Conservation (phyloP, 2,888 invertebrate species). For the Synanthedon myopaeformis region DNA sequence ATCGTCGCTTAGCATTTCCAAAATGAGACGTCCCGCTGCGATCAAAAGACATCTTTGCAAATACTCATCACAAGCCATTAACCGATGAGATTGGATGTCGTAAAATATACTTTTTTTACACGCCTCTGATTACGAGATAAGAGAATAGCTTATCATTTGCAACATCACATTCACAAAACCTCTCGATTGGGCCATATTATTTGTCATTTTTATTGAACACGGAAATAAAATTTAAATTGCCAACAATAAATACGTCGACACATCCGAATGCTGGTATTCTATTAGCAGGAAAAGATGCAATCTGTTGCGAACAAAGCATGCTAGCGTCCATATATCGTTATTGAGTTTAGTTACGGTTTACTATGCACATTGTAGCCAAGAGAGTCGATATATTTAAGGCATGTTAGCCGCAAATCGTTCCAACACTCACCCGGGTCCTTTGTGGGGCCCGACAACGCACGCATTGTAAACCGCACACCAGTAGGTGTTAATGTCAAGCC, state of each 20-base stretch:
- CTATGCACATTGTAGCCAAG: slow-evolving; percentile 22
- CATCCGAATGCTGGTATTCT: slow-evolving; percentile 16
- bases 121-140: background rate
- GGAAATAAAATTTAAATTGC: background rate
- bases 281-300: slow-evolving; percentile 49
- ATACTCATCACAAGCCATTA: background rate
- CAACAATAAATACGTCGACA: background rate
- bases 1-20: slow-evolving; percentile 6
- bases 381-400: slow-evolving; percentile 43
- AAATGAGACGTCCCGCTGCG: slow-evolving; percentile 11
- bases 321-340: slow-evolving; percentile 35
- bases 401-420: slow-evolving; percentile 41
- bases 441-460: slow-evolving; percentile 25
- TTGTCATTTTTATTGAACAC: background rate
- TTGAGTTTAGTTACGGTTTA: slow-evolving; percentile 31
- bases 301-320: slow-evolving; percentile 37
- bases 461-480: slow-evolving; percentile 27
- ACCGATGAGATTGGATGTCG: background rate
- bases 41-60: slow-evolving; percentile 11
- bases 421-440: slow-evolving; percentile 24
- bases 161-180: background rate
- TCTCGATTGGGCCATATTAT: background rate
- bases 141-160: background rate
- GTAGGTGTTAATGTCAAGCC: slow-evolving; percentile 40
- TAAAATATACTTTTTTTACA: background rate